These are phyloP conservation scores for Telmatochromis sp. DNA, from an alignment of 2,113 vertebrate genomes.

Conservation along the genomic window DNA sequence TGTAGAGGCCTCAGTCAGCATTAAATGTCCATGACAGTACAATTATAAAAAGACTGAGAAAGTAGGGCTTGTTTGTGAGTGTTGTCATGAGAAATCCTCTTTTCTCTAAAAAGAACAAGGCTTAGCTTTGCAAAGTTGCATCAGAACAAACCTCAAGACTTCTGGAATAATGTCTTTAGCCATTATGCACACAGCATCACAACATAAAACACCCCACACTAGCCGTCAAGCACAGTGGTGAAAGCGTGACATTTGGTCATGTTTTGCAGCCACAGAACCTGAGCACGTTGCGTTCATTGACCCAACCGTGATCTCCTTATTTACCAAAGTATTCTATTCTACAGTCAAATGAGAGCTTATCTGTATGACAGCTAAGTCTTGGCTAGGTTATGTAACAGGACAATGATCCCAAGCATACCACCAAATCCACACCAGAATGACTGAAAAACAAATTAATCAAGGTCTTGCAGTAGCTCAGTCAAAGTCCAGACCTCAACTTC, in stretches of 20 bases:
- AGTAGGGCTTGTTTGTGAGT: background rate
- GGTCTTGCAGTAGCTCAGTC: background rate
- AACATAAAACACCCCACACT: background rate
- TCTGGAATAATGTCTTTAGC: background rate
- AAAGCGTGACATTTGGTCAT: background rate
- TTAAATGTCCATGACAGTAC: background rate
- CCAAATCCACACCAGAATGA: background rate
- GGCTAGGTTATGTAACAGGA: background rate
- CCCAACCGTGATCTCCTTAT: background rate
- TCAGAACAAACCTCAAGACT: background rate
- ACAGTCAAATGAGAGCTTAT: background rate
- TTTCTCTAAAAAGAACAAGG: background rate
- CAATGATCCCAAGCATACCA: background rate
- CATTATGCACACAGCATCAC: background rate
- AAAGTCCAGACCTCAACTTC: background rate
- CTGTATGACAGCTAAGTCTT: background rate
- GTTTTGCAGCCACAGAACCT: background rate
- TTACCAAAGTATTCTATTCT: background rate
- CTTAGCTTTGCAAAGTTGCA: background rate
- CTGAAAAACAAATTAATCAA: background rate
- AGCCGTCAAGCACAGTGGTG: background rate
- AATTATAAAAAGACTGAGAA: background rate
- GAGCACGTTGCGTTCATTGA: background rate
- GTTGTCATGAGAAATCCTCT: background rate
- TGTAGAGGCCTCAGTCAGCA: background rate